Conservation (phyloP, 2,888 invertebrate genomes). For the Alviniconcha strummeri region DNA sequence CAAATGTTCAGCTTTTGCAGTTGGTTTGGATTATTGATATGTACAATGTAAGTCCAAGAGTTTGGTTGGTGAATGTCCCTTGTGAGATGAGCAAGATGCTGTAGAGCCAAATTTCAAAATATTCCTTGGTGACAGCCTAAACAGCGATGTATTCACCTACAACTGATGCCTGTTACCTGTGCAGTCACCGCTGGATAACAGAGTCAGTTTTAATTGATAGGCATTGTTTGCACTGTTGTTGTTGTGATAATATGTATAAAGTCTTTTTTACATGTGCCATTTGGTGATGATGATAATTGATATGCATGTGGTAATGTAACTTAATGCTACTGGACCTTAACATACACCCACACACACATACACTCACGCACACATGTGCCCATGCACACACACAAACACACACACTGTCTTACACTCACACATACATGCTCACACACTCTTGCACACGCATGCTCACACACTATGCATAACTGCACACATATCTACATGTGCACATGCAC, state of each 20-base stretch:
- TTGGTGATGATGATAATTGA: neutral
- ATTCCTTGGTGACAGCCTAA: no score
- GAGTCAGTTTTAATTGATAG: no score
- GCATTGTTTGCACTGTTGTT: no score
- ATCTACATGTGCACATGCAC: neutral
- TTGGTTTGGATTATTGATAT: neutral
- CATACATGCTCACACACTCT: neutral
- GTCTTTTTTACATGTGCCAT: neutral
- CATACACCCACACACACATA: neutral
- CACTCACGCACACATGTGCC: neutral
- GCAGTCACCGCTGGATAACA: no score
- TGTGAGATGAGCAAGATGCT: no score
- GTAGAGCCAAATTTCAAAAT: no score
- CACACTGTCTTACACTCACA: no score
- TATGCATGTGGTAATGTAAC: neutral
- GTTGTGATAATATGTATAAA: neutral
- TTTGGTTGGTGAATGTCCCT: no score
- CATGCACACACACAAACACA: neutral
- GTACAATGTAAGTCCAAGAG: neutral
- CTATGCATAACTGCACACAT: neutral
- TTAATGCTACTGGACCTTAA: neutral
- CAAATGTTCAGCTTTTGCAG: neutral
- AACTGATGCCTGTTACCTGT: no score
- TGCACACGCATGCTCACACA: neutral
- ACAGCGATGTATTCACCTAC: no score